Evolutionary conservation across 2,797 vertebrate species (phyloP).

Genomic region (Pipistrellus pipistrellus): DNA sequence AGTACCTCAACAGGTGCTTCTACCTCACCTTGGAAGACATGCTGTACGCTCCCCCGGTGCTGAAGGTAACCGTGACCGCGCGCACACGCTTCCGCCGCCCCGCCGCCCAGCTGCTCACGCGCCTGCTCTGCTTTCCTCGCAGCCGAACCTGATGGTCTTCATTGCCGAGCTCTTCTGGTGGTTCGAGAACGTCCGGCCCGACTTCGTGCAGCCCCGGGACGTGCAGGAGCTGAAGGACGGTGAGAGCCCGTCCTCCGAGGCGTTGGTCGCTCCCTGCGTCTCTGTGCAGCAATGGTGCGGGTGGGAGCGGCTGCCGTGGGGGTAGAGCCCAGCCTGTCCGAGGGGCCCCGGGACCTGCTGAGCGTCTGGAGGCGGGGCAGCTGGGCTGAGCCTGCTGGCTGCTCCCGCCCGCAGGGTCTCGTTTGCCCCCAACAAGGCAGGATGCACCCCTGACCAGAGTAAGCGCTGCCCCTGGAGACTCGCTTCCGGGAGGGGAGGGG

Average conservation of each 20-base stretch:
- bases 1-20: constrained; percentile 97
- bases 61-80: constrained; percentile 92
- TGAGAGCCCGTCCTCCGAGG: constrained; percentile 75
- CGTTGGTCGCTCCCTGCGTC: rapidly evolving
- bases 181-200: constrained; percentile 97
- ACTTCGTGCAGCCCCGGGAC: constrained; percentile 96
- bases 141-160: constrained; percentile 97
- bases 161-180: constrained; percentile 99
- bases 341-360: too few relatives aligned
- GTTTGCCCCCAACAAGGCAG: not conserved
- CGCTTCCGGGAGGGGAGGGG: rapidly evolving
- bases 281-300: rapidly evolving
- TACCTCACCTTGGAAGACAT: constrained; percentile 97
- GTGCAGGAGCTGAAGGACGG: constrained; percentile 95
- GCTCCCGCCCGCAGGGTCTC: not conserved
- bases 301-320: not conserved
- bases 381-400: not conserved
- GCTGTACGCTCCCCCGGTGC: constrained; percentile 95
- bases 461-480: too few relatives aligned
- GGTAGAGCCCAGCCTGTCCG: too few relatives aligned
- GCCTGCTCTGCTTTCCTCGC: not conserved
- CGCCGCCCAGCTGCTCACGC: rapidly evolving
- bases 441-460: not conserved
- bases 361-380: too few relatives aligned
- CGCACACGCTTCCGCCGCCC: not conserved